Percentiles rank a stretch among this genome's conserved stretches.
These are phyloP conservation scores for Drosophila ogumai DNA, from an alignment of 1,140 invertebrate species.

Conservation along the genomic window DNA sequence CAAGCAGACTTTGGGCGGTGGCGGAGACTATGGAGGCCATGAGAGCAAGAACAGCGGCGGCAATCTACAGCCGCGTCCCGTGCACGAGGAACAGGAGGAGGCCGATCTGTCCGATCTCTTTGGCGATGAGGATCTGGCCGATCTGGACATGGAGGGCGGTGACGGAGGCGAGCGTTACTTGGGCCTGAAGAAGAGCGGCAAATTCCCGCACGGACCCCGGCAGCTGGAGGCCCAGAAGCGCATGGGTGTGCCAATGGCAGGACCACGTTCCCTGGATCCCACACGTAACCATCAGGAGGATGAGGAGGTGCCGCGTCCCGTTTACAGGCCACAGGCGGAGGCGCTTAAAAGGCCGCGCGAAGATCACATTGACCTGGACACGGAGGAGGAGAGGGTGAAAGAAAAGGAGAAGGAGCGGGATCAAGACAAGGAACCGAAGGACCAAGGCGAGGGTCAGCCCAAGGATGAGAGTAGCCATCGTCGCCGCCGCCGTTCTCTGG, in stretches of 20 bases:
- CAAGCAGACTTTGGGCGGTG: slow-evolving; percentile 67
- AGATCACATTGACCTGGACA: slow-evolving; percentile 81
- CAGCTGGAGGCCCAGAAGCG: slow-evolving; percentile 87
- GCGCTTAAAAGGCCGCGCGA: slow-evolving; percentile 63
- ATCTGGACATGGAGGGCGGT: slow-evolving; percentile 63
- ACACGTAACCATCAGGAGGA: background rate
- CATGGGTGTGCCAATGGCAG: slow-evolving; percentile 86
- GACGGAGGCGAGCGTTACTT: slow-evolving; percentile 77
- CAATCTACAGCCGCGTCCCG: slow-evolving; percentile 72
- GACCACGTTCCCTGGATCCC: slow-evolving; percentile 86
- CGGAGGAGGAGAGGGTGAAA: slow-evolving; percentile 33
- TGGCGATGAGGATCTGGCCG: slow-evolving; percentile 74
- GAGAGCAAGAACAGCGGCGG: slow-evolving; percentile 67
- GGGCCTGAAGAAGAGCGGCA: slow-evolving; percentile 86
- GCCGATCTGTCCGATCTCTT: slow-evolving; percentile 76
- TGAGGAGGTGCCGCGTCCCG: slow-evolving; percentile 62
- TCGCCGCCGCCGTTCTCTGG: slow-evolving; percentile 87
- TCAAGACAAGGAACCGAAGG: slow-evolving; percentile 3
- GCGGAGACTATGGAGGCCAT: slow-evolving; percentile 56
- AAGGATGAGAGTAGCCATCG: slow-evolving; percentile 22
- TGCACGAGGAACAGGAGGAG: slow-evolving; percentile 81
- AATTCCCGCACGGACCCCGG: slow-evolving; percentile 93
- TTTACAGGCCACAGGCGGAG: slow-evolving; percentile 77
- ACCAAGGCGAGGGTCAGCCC: slow-evolving; percentile 4
- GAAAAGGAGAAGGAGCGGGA: slow-evolving; percentile 28